Evolutionary conservation across 2,113 vertebrate species (phyloP).

Genomic region (Alethe diademata): DNA sequence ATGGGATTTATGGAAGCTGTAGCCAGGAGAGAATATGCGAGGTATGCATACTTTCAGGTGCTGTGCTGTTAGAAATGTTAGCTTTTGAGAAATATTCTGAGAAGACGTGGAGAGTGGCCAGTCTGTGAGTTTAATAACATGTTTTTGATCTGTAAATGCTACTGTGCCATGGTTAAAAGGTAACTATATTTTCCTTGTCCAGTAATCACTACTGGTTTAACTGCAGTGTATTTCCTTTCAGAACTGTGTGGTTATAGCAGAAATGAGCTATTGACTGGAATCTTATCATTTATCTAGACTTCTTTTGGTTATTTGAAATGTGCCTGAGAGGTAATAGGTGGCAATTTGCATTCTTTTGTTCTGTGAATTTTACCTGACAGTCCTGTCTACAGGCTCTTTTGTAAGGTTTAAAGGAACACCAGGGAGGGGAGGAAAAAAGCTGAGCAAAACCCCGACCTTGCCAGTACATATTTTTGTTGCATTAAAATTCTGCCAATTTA

Average conservation of each 20-base stretch:
- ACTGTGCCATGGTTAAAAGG: background rate
- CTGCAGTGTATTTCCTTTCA: constrained; percentile 53
- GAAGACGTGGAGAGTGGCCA: background rate
- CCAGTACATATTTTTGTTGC: constrained; percentile 23
- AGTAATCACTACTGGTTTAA: constrained; percentile 60
- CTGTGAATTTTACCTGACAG: constrained; percentile 70
- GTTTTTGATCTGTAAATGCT: constrained; percentile 34
- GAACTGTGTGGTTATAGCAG: constrained; percentile 49
- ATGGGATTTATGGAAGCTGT: background rate
- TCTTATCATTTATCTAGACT: constrained; percentile 71
- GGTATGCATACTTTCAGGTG: background rate
- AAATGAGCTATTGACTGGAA: constrained; percentile 76
- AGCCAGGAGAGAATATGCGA: background rate
- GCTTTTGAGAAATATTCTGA: background rate
- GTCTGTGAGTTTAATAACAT: background rate
- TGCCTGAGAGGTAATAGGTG: constrained; percentile 66
- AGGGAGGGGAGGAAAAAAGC: constrained; percentile 37
- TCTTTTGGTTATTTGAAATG: constrained; percentile 76
- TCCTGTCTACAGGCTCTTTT: constrained; percentile 63
- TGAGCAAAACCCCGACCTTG: constrained; percentile 49
- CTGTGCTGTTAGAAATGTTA: background rate
- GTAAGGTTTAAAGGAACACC: constrained; percentile 58
- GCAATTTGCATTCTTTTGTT: constrained; percentile 75
- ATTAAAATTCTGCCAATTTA: constrained; percentile 51
- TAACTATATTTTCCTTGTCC: constrained; percentile 58